Evolutionary conservation across 2,113 vertebrate genomes (phyloP), one percentile per base, ranked within the genome.

Genomic region (Triplophysa siluroides): DNA sequence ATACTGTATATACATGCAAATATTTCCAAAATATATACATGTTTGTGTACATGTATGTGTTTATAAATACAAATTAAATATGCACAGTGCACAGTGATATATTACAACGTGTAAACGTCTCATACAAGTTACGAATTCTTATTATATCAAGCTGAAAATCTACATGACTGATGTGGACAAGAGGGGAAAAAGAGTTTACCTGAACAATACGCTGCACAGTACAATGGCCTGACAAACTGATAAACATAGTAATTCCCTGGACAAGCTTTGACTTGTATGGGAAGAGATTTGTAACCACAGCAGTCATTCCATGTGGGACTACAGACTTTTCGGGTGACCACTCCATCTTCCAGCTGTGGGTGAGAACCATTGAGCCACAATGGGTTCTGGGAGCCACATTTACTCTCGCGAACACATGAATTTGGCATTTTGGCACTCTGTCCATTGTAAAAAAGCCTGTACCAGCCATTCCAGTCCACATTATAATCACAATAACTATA

Each of bases 191-290:
- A 38, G 9, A 24, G 2, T 19, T 19, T 45, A 75, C 72, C 72
- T 75, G 29, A n/a, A 45, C 72, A 75, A n/a, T 75, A 75, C 67
- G 71, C 54, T 74, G 23, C 71, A 60, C 79, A 81, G 2, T 50
- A 76, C 19, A 13, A 1, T 6, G 71, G 79, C 63, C 54, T 74
- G 23, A 63, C 33, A 66, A 74, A 43, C 26, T 80, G 11, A 47
- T 67, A 52, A 8, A 78, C 79, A 70, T 60, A 78, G 41, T 81
- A 85, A 21, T 78, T 70, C 61, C 84, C 84, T 18, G 75, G 84
- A 62, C 84, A 85, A 0, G 84, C 81, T 73, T 85, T 85, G 19
- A 85, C 75, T 21, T 70, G 70, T 26, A 75, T 75, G 2, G 70
- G 60, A 47, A 45, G 16, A 58, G 70, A 80, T 4, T 19, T 80